Evolutionary conservation across 2,113 vertebrate genomes (phyloP).

Genomic region (Pterophyllum scalare): DNA sequence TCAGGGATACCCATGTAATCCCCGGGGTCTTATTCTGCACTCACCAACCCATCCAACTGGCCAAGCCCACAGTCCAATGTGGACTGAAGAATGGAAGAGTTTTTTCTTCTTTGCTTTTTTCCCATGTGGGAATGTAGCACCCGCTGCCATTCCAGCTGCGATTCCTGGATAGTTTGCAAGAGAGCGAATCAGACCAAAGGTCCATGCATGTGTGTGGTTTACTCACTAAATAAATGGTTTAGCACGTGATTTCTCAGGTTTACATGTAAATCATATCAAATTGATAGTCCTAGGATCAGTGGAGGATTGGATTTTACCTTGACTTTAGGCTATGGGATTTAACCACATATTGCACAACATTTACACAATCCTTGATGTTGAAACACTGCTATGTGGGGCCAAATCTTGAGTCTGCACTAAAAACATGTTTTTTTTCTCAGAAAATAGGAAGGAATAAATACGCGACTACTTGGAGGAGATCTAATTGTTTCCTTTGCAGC

Average conservation of each 20-base stretch:
- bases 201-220: constrained; percentile 20
- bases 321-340: neutral
- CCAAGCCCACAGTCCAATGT: neutral
- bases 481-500: constrained; percentile 60
- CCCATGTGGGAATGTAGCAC: constrained; percentile 48
- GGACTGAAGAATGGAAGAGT: constrained; percentile 34
- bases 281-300: neutral
- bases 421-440: constrained; percentile 34
- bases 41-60: constrained; percentile 14
- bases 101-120: constrained; percentile 29
- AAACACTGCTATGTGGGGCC: neutral
- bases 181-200: constrained; percentile 22
- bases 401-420: neutral
- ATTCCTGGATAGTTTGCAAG: constrained; percentile 28
- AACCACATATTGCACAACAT: neutral
- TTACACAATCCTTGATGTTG: neutral
- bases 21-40: constrained; percentile 21
- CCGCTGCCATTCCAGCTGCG: constrained; percentile 55
- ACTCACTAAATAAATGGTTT: neutral
- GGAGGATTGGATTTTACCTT: neutral
- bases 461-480: constrained; percentile 24
- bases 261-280: neutral
- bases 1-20: constrained; percentile 46
- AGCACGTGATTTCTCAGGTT: neutral
- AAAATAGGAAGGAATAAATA: constrained; percentile 28